Evolutionary conservation across 1,140 invertebrate genomes (phyloP), one percentile per base, ranked within the genome.

Genomic region (Diabrotica undecimpunctata): DNA sequence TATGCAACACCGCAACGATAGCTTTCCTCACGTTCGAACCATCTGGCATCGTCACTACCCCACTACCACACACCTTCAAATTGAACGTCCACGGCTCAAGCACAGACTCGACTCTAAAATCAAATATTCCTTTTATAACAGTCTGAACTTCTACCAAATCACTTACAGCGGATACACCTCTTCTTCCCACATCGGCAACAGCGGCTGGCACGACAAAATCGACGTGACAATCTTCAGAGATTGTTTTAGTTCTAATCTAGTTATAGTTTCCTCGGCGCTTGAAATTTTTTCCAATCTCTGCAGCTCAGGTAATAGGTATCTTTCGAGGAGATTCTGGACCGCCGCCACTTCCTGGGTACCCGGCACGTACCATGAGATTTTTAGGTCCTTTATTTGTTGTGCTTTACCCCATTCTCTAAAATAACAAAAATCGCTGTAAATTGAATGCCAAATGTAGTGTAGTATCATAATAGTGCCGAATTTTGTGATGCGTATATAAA

Each of bases 301-400:
- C 52, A 90, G 67, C 74, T 86, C 83, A 0, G 80, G 75, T 2
- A 81, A 67, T 39, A 92, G 73, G 75, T 91, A 93, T 70, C 82
- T 83, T 35, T 82, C 78, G n/a, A 90, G 77, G 5, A 96, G 68
- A 68, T 82, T 78, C 68, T 89, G 83, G 6, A 88, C 84, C 68
- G 83, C 85, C 7, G 78, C 74, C 0, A 90, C 82, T 78, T 95
- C 93, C 61, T 87, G 84, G 14, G 84, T 77, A 14, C 79, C 83
- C 0, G 94, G 93, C 12, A 88, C 78, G 74, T 93, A 91, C 91
- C 91, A 96, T 51, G 89, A 79, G 3, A 94, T 80, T 7, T 87
- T 82, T 9, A 92, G 77, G 5, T 87, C 81, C 36, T 89, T 79
- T 5, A 90, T 73, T 70, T 91, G 79, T 9, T 86, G 84, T 0